Evolutionary conservation across 2,113 vertebrate species (phyloP).

Genomic region (Egretta garzetta): DNA sequence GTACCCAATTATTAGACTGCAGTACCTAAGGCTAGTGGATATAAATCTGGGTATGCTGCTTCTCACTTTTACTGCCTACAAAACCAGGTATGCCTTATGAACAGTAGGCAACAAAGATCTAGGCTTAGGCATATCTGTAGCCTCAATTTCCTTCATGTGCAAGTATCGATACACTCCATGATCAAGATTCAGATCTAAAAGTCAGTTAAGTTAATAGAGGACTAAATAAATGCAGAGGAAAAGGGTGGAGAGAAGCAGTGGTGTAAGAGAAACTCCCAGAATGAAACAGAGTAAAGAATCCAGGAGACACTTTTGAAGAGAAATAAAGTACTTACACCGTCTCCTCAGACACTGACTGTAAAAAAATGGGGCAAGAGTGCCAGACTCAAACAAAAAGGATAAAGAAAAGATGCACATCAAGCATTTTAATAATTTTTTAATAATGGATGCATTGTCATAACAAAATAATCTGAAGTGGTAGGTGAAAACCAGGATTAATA

Average conservation of each 20-base stretch:
- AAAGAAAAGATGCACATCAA: background rate
- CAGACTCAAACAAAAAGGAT: background rate
- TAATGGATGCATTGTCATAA: background rate
- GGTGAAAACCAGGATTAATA: background rate
- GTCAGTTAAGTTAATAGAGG: background rate
- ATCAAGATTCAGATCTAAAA: background rate
- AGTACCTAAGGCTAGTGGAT: background rate
- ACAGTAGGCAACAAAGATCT: background rate
- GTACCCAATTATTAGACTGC: background rate
- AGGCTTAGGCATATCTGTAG: background rate
- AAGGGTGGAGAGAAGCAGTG: background rate
- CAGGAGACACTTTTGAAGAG: background rate
- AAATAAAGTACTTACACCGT: background rate
- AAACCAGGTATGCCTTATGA: background rate
- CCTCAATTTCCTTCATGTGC: background rate
- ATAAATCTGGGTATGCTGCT: background rate
- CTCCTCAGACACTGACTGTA: background rate
- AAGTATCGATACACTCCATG: fast-evolving
- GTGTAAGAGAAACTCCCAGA: background rate
- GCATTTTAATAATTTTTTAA: background rate
- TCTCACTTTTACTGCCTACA: background rate
- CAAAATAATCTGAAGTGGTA: background rate
- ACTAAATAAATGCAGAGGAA: background rate
- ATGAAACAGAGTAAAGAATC: background rate
- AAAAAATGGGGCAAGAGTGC: background rate